Base-by-base conservation (phyloP, 2,113 vertebrate genomes). In the Eira barbara region DNA sequence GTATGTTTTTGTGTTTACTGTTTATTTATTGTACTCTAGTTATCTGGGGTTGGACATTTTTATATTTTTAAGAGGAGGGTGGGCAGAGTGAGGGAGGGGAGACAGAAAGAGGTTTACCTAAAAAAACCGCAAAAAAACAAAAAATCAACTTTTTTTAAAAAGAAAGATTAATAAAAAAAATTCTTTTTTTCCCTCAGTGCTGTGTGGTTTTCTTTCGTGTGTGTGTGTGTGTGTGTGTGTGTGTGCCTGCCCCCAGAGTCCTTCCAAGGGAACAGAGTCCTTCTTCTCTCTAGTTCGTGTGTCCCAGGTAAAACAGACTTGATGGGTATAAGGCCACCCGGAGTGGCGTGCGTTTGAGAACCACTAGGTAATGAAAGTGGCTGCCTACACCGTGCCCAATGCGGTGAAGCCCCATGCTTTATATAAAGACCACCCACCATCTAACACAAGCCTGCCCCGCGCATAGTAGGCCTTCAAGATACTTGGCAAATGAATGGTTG, bases 1-100 rank as follows among this genome's bases (percentile, higher is more conserved):
- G 98, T 99, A 99, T 98, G 99, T 98, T 99, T 98, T 99, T 99
- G 99, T 99, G 99, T 99, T 99, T 99, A 98, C 98, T 99, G 98
- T 98, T 98, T 99, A 99, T 99, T 99, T 99, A 99, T 99, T 98
- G 98, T 99, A 99, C 97, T 98, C 98, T 98, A 98, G 98, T 98
- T 98, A 97, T 84, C 96, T 29, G 96, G 98, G 98, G 96, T 85
- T 97, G 90, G 80, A 98, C 97, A 95, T 98, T 98, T 98, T 98
- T 98, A 98, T 98, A 98, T 98, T 98, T 98, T 84, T 98, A 97
- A 98, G 95, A 97, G 98, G 96, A 63, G 97, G 98, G 96, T 39
- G 95, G 97, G 87, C 84, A 52, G 94, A 92, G 84, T 42, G 47
- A 61, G 95, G 96, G 83, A 87, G 80, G 95, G 94, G 49, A 96